These are phyloP conservation scores for Tokudaia tokunoshimensis DNA, from an alignment of 2,797 vertebrate genomes.

Conservation along the genomic window DNA sequence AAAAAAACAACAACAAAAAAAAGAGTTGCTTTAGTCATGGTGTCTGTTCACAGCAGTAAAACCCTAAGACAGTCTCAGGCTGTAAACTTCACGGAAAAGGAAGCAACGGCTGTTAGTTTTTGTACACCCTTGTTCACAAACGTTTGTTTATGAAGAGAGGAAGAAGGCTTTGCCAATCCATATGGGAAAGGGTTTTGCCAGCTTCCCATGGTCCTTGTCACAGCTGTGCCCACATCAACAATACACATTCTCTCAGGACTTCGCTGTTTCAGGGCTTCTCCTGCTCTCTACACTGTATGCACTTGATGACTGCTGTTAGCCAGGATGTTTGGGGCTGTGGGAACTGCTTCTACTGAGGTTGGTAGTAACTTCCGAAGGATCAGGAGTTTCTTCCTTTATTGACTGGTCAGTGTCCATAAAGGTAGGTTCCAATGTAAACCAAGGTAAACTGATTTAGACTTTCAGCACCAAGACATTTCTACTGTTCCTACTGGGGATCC, in stretches of 20 bases:
- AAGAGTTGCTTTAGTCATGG: too few relatives aligned
- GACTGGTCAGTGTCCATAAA: conserved; percentile 66
- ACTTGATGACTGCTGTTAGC: neutral
- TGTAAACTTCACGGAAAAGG: neutral
- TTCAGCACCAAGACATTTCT: conserved; percentile 70
- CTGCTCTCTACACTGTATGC: neutral
- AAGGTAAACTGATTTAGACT: conserved; percentile 80
- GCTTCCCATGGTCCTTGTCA: neutral
- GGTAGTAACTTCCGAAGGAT: neutral
- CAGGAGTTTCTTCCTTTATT: neutral
- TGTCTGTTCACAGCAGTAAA: too few relatives aligned
- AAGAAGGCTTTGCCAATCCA: neutral
- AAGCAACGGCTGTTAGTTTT: neutral
- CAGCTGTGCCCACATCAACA: neutral
- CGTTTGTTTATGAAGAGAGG: neutral
- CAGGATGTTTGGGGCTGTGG: neutral
- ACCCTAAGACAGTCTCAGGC: neutral
- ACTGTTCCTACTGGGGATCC: conserved; percentile 9
- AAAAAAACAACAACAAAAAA: too few relatives aligned
- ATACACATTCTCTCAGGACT: neutral
- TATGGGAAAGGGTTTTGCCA: neutral
- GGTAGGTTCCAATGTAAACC: conserved; percentile 75
- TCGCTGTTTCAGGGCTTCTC: neutral
- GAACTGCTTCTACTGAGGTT: neutral
- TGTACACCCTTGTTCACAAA: neutral